phyloP scores from a whole-genome alignment of 2,888 invertebrate genomes.

The Argyresthia albistria region DNA sequence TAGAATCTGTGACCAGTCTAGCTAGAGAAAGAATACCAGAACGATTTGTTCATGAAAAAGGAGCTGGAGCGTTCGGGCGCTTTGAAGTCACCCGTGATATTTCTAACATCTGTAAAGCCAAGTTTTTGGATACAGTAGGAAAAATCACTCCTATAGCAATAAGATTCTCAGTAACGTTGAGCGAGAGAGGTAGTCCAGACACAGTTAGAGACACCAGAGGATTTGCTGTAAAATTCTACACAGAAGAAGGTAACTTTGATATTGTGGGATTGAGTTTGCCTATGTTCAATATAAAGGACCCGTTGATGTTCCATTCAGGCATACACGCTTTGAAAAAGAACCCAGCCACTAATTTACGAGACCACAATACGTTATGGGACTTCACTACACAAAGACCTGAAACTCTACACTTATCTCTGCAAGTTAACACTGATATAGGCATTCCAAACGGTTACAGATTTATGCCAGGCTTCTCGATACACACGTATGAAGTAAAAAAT shows the following conservation, averaged over 20 bases:
- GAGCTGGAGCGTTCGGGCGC: constrained; percentile 84
- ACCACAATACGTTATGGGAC: not conserved
- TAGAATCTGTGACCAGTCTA: constrained; percentile 82
- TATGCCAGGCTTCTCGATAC: constrained; percentile 70
- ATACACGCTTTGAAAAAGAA: not conserved
- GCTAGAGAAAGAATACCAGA: constrained; percentile 89
- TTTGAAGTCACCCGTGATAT: constrained; percentile 52
- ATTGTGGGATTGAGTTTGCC: constrained; percentile 12
- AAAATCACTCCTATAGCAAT: constrained; percentile 65
- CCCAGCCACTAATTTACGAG: not conserved
- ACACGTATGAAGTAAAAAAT: constrained; percentile 55
- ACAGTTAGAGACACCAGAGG: constrained; percentile 28
- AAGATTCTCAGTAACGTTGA: constrained; percentile 71
- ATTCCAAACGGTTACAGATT: constrained; percentile 57
- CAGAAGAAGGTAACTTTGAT: constrained; percentile 21
- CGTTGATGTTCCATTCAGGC: not conserved
- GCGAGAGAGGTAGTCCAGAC: constrained; percentile 76
- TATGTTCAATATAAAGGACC: not conserved
- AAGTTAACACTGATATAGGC: not conserved
- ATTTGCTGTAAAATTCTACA: not conserved
- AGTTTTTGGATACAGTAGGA: constrained; percentile 61
- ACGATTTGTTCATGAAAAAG: constrained; percentile 91
- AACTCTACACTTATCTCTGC: constrained; percentile 28
- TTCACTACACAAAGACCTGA: not conserved
- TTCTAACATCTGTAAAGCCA: constrained; percentile 61